A percentile compares a stretch with the other conserved stretches of the same genome.
Evolutionary conservation across 2,797 vertebrate genomes (phyloP).

Genomic region (Cynodonichthys magdalenae): DNA sequence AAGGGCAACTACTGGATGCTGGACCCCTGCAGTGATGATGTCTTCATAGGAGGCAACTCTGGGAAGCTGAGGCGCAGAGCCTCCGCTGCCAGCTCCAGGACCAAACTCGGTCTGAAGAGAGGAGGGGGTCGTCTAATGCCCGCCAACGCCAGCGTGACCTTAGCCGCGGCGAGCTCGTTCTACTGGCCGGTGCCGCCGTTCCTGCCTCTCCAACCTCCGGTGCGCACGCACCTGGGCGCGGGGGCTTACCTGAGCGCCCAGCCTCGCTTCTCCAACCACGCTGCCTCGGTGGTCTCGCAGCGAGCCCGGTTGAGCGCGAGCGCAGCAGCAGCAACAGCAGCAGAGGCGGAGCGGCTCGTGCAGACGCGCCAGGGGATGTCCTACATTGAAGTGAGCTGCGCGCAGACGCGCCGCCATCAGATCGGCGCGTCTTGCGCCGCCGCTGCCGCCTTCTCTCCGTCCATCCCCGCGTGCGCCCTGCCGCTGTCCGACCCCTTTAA

Average conservation of each 20-base stretch:
- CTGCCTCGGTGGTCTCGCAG: conserved; percentile 70
- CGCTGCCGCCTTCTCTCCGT: conserved; percentile 61
- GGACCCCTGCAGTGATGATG: conserved; percentile 85
- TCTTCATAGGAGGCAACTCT: conserved; percentile 82
- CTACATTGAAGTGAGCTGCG: conserved; percentile 71
- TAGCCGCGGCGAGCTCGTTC: conserved; percentile 73
- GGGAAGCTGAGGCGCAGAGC: conserved; percentile 80
- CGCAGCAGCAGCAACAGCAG: neutral
- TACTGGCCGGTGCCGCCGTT: conserved; percentile 83
- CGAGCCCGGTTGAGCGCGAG: conserved; percentile 47
- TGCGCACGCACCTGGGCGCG: conserved; percentile 56
- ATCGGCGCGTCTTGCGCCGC: conserved; percentile 61
- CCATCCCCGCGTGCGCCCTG: conserved; percentile 68
- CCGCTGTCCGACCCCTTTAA: conserved; percentile 73
- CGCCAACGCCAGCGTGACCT: conserved; percentile 64
- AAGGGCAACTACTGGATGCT: conserved; percentile 88
- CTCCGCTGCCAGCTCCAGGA: conserved; percentile 50
- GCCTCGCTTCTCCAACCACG: conserved; percentile 62
- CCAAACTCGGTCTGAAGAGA: conserved; percentile 73
- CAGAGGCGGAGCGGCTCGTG: conserved; percentile 62
- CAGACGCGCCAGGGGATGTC: conserved; percentile 69
- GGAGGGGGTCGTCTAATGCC: conserved; percentile 61
- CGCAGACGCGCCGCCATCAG: conserved; percentile 69
- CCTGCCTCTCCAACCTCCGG: conserved; percentile 65
- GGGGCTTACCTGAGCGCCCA: conserved; percentile 57